phyloP scores from a whole-genome alignment of 2,888 invertebrate genomes.

The Synanthedon andrenaeformis region DNA sequence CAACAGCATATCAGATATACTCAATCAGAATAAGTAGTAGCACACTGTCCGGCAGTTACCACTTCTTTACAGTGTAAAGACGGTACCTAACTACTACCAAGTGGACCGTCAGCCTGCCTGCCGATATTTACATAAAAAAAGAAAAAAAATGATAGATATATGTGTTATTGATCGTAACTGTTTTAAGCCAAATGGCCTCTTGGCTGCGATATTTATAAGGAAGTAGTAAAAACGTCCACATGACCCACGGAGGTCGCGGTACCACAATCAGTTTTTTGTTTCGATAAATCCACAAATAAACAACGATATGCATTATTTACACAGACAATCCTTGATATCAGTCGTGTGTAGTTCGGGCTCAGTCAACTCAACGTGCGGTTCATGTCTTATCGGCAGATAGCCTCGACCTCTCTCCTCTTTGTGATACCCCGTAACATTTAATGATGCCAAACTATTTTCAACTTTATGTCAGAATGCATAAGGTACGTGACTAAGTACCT shows the following conservation, averaged over 20 bases:
- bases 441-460: slow-evolving; percentile 7
- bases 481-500: slow-evolving; percentile 7
- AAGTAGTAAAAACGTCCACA: neutral
- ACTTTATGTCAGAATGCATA: slow-evolving; percentile 16
- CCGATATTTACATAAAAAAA: too few relatives aligned
- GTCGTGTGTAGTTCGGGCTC: slow-evolving; percentile 35
- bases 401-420: slow-evolving; percentile 55
- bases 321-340: slow-evolving; percentile 9
- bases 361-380: slow-evolving; percentile 37
- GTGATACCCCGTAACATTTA: slow-evolving; percentile 7
- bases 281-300: neutral
- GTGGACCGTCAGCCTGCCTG: too few relatives aligned
- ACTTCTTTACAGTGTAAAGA: too few relatives aligned
- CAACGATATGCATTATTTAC: slow-evolving; percentile 1
- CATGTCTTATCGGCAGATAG: slow-evolving; percentile 50
- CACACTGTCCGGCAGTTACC: too few relatives aligned
- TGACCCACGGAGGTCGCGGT: neutral
- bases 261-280: neutral
- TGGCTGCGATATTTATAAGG: too few relatives aligned
- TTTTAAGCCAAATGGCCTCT: too few relatives aligned
- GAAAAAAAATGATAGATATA: too few relatives aligned
- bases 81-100: too few relatives aligned
- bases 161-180: too few relatives aligned
- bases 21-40: too few relatives aligned
- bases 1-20: too few relatives aligned